A percentile compares a stretch with the other conserved stretches of the same genome.
phyloP scores from a whole-genome alignment of 1,140 invertebrate species.

The Drosophila simulans region DNA sequence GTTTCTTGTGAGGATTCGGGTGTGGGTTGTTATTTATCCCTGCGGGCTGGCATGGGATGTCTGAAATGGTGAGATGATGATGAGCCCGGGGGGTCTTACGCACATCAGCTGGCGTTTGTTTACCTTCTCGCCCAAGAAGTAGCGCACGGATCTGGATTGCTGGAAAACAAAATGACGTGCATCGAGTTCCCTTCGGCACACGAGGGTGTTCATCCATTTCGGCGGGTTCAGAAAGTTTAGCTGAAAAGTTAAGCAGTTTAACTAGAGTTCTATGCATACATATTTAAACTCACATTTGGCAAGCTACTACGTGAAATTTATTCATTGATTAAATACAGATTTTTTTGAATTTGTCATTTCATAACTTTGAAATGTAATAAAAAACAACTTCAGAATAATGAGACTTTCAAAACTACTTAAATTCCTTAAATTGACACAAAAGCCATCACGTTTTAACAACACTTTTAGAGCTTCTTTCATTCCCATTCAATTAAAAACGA shows the following conservation, averaged over 20 bases:
- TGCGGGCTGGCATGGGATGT: conserved; percentile 1
- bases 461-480: neutral
- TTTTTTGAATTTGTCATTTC: too few species aligned
- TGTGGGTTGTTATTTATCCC: conserved; percentile 44
- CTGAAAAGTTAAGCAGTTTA: neutral
- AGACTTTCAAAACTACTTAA: neutral
- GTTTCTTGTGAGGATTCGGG: neutral
- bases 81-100: conserved; percentile 30
- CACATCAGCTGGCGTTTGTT: conserved; percentile 74
- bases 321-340: too few species aligned
- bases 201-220: conserved; percentile 12
- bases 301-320: neutral
- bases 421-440: neutral
- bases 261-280: conserved; percentile 1
- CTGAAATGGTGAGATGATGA: conserved; percentile 1
- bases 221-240: neutral
- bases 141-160: conserved; percentile 57
- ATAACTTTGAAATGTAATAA: neutral
- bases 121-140: conserved; percentile 55
- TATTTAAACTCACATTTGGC: neutral
- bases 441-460: neutral
- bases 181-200: conserved; percentile 15
- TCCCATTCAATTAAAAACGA: conserved; percentile 15
- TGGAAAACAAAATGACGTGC: conserved; percentile 34
- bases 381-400: neutral